A percentile compares a stretch with the other conserved stretches of the same genome.
Conservation (phyloP, 2,888 invertebrate species). For the Callyntrura sp. region DNA sequence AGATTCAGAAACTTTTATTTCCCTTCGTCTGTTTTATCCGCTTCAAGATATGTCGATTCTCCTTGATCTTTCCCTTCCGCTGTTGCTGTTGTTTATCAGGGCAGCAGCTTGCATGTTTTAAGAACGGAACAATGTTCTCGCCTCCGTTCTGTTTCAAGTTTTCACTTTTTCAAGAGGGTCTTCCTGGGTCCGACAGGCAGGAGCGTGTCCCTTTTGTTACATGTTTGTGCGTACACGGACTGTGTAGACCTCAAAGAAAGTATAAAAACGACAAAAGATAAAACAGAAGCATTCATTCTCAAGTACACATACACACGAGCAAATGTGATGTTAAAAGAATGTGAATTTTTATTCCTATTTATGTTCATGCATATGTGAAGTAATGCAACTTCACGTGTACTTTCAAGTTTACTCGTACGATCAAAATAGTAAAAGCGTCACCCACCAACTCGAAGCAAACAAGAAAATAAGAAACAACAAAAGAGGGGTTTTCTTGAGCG, state of each 20-base stretch:
- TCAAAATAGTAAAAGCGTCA: slow-evolving; percentile 44
- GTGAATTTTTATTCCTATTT: too few species aligned
- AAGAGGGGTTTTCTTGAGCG: neutral
- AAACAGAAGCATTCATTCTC: slow-evolving; percentile 1
- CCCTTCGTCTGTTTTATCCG: slow-evolving; percentile 49
- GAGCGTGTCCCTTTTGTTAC: neutral
- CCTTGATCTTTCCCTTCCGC: slow-evolving; percentile 65
- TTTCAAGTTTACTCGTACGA: neutral
- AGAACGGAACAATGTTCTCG: slow-evolving; percentile 35
- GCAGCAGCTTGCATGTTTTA: slow-evolving; percentile 37
- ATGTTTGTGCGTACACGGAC: neutral
- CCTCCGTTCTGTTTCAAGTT: slow-evolving; percentile 58
- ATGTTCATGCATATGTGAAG: neutral
- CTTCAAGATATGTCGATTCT: slow-evolving; percentile 66
- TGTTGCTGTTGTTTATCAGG: too few species aligned
- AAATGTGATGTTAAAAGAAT: too few species aligned
- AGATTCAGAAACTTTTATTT: slow-evolving; percentile 56
- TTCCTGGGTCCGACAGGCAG: neutral
- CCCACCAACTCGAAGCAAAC: too few species aligned
- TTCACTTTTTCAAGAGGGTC: slow-evolving; percentile 44
- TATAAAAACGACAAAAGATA: too few species aligned
- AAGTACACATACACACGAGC: too few species aligned
- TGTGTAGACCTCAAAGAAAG: neutral
- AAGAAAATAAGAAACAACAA: neutral
- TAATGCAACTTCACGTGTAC: neutral